Evolutionary conservation across 2,797 vertebrate genomes (phyloP).

Genomic region (Spinus olivaceus): DNA sequence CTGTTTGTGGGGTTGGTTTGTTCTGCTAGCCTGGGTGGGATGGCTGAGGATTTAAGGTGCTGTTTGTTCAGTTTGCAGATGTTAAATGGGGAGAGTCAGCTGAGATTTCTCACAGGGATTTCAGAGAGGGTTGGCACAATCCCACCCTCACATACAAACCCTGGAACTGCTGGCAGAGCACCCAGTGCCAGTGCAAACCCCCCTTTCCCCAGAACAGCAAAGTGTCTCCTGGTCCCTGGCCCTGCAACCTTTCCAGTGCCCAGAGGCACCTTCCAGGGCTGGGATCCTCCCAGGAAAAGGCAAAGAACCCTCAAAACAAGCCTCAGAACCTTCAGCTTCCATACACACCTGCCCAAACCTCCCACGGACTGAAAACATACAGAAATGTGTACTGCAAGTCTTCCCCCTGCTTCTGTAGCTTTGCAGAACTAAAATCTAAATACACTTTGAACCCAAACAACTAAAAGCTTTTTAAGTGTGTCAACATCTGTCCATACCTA

Average conservation of each 20-base stretch:
- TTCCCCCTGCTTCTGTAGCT: not conserved
- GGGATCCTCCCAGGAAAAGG: not conserved
- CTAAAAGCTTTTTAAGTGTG: slow-evolving; percentile 47
- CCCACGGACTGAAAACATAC: not conserved
- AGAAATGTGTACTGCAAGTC: slow-evolving; percentile 21
- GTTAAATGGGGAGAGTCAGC: not conserved
- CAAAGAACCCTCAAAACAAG: not conserved
- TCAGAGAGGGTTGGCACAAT: not conserved
- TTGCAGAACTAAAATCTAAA: slow-evolving; percentile 25
- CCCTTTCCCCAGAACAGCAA: not conserved
- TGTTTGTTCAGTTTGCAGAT: slow-evolving; percentile 19
- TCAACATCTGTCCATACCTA: slow-evolving; percentile 43
- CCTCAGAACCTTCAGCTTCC: not conserved
- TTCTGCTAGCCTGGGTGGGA: not conserved
- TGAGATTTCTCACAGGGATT: not conserved
- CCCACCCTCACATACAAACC: not conserved
- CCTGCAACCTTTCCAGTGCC: not conserved
- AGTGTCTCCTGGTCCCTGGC: not conserved
- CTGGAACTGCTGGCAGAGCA: not conserved
- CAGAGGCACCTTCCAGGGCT: not conserved
- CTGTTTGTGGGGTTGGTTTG: slow-evolving; percentile 17
- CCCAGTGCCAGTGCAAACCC: not conserved
- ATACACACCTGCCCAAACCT: slow-evolving; percentile 32
- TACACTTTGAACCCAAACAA: not conserved
- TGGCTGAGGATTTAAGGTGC: slow-evolving; percentile 12